phyloP scores from a whole-genome alignment of 2,113 vertebrate genomes.

The Stictonetta naevosa region DNA sequence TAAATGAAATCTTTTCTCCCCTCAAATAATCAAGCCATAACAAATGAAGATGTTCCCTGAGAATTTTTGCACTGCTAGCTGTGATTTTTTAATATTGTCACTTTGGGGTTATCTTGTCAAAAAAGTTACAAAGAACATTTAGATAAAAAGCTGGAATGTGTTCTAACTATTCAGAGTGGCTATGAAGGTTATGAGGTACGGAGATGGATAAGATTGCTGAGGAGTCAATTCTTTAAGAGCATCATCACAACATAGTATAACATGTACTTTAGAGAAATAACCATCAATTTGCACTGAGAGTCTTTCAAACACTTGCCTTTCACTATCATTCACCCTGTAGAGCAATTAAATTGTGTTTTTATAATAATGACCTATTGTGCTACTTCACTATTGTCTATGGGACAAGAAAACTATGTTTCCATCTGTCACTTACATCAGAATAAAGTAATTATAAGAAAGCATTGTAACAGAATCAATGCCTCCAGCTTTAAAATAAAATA shows the following conservation, averaged over 20 bases:
- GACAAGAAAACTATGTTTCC: not conserved
- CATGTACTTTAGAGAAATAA: not conserved
- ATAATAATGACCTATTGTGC: not conserved
- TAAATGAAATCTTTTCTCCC: not conserved
- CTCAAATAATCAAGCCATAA: not conserved
- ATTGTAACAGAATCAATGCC: not conserved
- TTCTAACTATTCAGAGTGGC: not conserved
- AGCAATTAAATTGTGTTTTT: not conserved
- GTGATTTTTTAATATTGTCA: not conserved
- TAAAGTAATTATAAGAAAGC: not conserved
- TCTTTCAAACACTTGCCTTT: not conserved
- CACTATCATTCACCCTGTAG: not conserved
- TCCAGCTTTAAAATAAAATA: not conserved
- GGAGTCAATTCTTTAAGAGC: not conserved
- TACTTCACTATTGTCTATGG: not conserved
- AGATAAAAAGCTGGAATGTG: not conserved
- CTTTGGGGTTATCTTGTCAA: not conserved
- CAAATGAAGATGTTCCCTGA: not conserved
- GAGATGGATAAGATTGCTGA: not conserved
- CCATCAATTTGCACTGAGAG: not conserved
- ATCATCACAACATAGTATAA: not conserved
- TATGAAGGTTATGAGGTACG: not conserved
- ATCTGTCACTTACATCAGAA: not conserved
- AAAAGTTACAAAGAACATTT: not conserved
- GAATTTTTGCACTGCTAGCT: not conserved